Base-by-base conservation (phyloP, 1,140 invertebrate genomes). In the Pygmarrhopalites habei region DNA sequence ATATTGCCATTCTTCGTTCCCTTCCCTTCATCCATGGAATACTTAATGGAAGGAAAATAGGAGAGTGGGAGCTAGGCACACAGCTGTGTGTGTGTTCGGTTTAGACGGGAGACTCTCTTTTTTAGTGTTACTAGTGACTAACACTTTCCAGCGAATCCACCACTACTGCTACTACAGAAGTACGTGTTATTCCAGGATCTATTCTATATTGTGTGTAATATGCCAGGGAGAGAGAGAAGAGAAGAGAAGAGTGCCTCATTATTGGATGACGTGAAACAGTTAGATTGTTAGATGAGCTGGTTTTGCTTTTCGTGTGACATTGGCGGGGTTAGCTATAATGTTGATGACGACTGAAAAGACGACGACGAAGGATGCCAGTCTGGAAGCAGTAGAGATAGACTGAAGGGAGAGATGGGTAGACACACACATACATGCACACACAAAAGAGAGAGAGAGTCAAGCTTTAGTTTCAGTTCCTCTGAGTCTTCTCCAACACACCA, bases 261-360 rank as follows among this genome's bases (percentile, higher is more conserved):
- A 46, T 46, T n/a, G 21, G n/a, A n/a, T 46, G 44, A 46, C 44
- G 21, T 46, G 44, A 46, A 46, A 46, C 44, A 46, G 44, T 46
- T 46, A 46, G 44, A 46, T 46, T 46, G 44, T 46, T 46, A 46
- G 44, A 46, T 46, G 44, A 46, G 44, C 44, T 5, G n/a, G 44
- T 46, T 46, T n/a, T n/a, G n/a, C n/a, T n/a, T n/a, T n/a, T 46
- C 44, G 44, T 5, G 44, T 19, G 19, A 46, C 17, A 39, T 17
- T 7, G 7, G 35, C 35, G 17, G 10, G 10, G 35, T 10, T 17
- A 39, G 17, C 35, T 7, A 10, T 17, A 17, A 17, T 39, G 35
- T 39, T 17, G 7, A 39, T 39, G 35, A 39, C 35, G 35, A 39
- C 35, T 39, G 35, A n/a, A n/a, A n/a, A n/a, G n/a, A n/a, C n/a